phyloP scores from a whole-genome alignment of 1,140 invertebrate species.

The Andrena cerasifolii region DNA sequence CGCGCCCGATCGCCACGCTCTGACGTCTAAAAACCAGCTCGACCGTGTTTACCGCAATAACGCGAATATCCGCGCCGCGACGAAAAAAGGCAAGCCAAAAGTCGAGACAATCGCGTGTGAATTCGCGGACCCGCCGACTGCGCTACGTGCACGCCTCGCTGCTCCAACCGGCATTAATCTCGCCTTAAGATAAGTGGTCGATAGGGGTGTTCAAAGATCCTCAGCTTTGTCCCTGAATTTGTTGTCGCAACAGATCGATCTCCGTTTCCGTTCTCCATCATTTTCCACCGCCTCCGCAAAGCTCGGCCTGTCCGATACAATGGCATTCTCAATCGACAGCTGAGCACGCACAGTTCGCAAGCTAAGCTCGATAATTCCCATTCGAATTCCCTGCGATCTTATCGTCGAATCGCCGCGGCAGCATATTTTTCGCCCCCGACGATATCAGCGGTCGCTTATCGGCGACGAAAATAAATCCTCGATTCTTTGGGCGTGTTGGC shows the following conservation, averaged over 20 bases:
- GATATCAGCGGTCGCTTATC: background rate
- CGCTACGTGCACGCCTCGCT: no score
- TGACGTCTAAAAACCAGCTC: constrained; percentile 59
- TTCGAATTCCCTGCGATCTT: constrained; percentile 11
- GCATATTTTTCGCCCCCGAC: constrained; percentile 7
- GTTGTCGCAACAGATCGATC: no score
- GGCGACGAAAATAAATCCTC: constrained; percentile 31
- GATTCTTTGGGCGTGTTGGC: constrained; percentile 55
- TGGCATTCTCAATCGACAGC: no score
- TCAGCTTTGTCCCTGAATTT: no score
- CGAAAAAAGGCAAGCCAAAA: background rate
- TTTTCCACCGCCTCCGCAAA: no score
- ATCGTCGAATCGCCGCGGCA: constrained; percentile 5
- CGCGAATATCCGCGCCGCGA: constrained; percentile 11
- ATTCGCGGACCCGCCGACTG: background rate
- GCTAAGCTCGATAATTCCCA: constrained; percentile 29
- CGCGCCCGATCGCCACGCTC: constrained; percentile 61
- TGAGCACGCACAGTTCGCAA: no score
- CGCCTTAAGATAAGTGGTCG: no score
- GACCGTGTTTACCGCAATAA: constrained; percentile 55
- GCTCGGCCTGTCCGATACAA: no score
- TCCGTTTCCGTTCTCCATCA: no score
- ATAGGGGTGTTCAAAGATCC: no score
- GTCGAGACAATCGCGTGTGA: background rate
- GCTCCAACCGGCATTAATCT: no score